Conservation (phyloP, 1,140 invertebrate genomes). For the Drosophila subpulchrella region DNA sequence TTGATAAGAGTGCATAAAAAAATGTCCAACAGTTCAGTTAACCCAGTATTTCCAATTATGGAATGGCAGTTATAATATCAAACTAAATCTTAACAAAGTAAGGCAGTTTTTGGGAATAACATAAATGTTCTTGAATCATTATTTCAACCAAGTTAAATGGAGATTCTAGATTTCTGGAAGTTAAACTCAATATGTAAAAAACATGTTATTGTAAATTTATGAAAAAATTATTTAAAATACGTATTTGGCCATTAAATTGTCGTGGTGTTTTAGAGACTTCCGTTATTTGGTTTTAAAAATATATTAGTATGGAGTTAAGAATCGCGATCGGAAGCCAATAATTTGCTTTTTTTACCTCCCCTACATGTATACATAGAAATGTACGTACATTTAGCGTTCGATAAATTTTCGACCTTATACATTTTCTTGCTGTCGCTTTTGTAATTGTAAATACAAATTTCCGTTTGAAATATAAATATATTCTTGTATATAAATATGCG, state of each 20-base stretch:
- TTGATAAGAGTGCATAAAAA: neutral
- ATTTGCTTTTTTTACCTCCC: neutral
- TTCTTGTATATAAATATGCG: constrained; percentile 70
- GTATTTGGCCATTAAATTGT: neutral
- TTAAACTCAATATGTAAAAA: no score
- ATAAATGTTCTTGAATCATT: neutral
- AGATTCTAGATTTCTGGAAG: neutral
- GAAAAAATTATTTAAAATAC: neutral
- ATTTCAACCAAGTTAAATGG: neutral
- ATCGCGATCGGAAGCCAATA: constrained; percentile 7
- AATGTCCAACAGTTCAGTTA: no score
- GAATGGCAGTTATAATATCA: neutral
- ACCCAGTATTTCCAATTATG: neutral
- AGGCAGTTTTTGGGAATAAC: neutral
- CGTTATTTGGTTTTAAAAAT: neutral
- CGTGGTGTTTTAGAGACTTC: neutral
- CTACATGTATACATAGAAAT: constrained; percentile 14
- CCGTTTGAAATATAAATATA: constrained; percentile 66
- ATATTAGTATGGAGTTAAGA: neutral
- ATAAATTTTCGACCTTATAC: neutral
- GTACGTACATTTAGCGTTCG: neutral
- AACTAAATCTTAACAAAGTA: neutral
- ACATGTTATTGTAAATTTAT: neutral
- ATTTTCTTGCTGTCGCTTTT: constrained; percentile 27
- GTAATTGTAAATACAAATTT: constrained; percentile 72